Base-by-base conservation (phyloP, 1,140 invertebrate species). In the Calliphora vicina region DNA sequence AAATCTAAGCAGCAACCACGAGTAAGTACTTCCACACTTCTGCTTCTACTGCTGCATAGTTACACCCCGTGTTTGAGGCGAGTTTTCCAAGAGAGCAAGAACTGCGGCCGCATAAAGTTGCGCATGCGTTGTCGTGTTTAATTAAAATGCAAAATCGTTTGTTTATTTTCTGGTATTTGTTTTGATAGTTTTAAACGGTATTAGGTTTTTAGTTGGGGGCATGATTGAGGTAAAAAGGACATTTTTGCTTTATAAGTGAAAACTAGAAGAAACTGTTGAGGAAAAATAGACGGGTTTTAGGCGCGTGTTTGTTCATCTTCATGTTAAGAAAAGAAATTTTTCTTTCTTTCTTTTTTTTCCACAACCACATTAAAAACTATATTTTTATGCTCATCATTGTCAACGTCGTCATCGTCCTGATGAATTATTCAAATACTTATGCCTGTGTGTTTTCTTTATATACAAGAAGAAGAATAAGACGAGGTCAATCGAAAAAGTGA, bases 61-160 rank as follows among this genome's bases (percentile, higher is more conserved):
- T 10, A 67, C n/a, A n/a, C n/a, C 45, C 13, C 13, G 17, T 57
- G 17, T 67, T 25, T 20, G n/a, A 10, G 61, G 61, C 50, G 13
- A 57, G 50, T 6, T 57, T 57, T 17, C 15, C 50, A 57, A 67
- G 20, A 67, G 61, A 67, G 20, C 10, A 25, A 67, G n/a, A 43
- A n/a, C 73, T 23, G 27, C 25, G 10, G 9, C 25, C 1, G 73
- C 15, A 43, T 43, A 45, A n/a, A 50, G 80, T 67, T 81, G 45
- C 80, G 87, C 87, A 87, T 88, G 87, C 87, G 87, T n/a, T n/a
- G n/a, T 85, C 86, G 86, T 43, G 27, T 26, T 20, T 29, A 74
- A 76, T 67, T 67, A 67, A 67, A 67, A 67, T 67, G 61, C 61
- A 67, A 67, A 67, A 23, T 57, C 15, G 50, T 23, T 67, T 67